A percentile compares a stretch with the other conserved stretches of the same genome.
These are phyloP conservation scores for Telmatochromis brichardi DNA, from an alignment of 2,113 vertebrate species.

Conservation along the genomic window DNA sequence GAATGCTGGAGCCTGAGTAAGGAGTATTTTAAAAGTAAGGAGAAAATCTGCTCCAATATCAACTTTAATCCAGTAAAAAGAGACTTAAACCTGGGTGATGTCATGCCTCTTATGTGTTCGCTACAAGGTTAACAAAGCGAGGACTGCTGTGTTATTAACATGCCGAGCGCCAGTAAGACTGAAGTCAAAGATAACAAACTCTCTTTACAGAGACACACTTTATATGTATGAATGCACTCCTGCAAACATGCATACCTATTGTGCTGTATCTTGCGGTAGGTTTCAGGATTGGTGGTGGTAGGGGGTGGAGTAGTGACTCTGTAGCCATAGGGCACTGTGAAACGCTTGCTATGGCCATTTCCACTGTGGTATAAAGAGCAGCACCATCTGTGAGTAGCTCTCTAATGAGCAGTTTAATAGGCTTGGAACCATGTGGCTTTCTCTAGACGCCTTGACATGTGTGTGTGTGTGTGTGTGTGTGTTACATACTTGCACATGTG, in stretches of 20 bases:
- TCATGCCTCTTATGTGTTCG: not conserved
- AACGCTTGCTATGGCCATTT: slow-evolving; percentile 40
- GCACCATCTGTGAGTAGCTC: slow-evolving; percentile 59
- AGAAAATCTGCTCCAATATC: not conserved
- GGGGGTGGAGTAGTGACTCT: not conserved
- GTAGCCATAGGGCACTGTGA: slow-evolving; percentile 24
- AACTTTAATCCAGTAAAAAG: not conserved
- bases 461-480: not conserved
- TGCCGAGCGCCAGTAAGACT: not conserved
- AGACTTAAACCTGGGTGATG: not conserved
- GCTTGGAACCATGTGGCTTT: slow-evolving; percentile 45
- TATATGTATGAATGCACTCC: not conserved
- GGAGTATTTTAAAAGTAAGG: not conserved
- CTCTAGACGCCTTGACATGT: not conserved
- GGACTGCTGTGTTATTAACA: not conserved
- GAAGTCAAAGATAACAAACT: not conserved
- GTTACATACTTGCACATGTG: not conserved
- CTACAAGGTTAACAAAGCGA: too few relatives aligned
- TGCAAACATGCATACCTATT: not conserved
- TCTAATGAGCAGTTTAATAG: slow-evolving; percentile 62
- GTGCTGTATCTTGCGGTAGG: not conserved
- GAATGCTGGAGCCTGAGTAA: not conserved
- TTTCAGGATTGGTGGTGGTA: not conserved
- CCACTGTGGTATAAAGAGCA: slow-evolving; percentile 43
- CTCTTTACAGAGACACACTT: not conserved